phyloP scores from a whole-genome alignment of 2,797 vertebrate genomes.

The Carapus acus region DNA sequence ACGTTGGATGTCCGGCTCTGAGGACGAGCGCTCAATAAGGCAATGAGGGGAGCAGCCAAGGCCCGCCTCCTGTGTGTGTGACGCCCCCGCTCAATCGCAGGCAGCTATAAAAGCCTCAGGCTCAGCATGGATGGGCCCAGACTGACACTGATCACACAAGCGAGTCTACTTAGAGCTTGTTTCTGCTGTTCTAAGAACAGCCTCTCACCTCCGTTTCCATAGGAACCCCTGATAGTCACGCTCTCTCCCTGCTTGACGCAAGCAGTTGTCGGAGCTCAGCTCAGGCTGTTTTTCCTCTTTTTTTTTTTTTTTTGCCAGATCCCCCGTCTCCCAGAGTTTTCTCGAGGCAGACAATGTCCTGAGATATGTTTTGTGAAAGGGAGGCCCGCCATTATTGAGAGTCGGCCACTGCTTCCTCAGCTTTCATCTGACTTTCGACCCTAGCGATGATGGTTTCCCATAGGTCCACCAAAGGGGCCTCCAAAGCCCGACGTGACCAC shows the following conservation, averaged over 20 bases:
- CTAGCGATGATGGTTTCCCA: slow-evolving; percentile 50
- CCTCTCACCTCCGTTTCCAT: slow-evolving; percentile 58
- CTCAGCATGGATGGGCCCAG: slow-evolving; percentile 54
- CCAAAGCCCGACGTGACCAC: slow-evolving; percentile 82
- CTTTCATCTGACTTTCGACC: slow-evolving; percentile 20
- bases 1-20: slow-evolving; percentile 40
- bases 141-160: slow-evolving; percentile 52
- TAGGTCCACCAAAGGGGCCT: slow-evolving; percentile 88
- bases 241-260: slow-evolving; percentile 13
- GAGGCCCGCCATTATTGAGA: slow-evolving; percentile 13
- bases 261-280: slow-evolving; percentile 12
- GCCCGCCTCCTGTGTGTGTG: slow-evolving; percentile 55
- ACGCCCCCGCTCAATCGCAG: slow-evolving; percentile 56
- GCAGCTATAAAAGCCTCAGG: slow-evolving; percentile 62
- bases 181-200: slow-evolving; percentile 41
- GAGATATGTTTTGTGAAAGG: slow-evolving; percentile 4
- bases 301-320: slow-evolving; percentile 2
- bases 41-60: slow-evolving; percentile 47
- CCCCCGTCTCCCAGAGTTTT: not conserved
- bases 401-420: slow-evolving; percentile 9
- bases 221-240: slow-evolving; percentile 56
- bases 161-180: slow-evolving; percentile 41
- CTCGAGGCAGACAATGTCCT: slow-evolving; percentile 16
- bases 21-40: slow-evolving; percentile 65
- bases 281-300: slow-evolving; percentile 7